phyloP scores from a whole-genome alignment of 1,140 invertebrate genomes.

The Oedothorax gibbosus region DNA sequence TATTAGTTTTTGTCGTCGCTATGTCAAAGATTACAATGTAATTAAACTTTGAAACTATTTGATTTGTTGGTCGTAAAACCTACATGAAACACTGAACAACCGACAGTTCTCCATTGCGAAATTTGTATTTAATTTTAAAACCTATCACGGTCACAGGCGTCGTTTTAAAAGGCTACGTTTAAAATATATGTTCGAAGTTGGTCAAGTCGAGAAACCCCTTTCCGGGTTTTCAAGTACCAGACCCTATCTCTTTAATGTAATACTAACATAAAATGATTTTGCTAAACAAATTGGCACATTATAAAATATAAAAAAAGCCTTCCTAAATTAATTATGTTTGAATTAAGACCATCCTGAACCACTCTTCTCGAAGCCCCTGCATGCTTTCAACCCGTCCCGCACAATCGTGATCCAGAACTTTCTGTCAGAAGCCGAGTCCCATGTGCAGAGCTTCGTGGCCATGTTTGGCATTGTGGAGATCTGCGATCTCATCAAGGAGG shows the following conservation, averaged over 20 bases:
- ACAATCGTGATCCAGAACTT: conserved; percentile 49
- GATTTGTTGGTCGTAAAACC: no score
- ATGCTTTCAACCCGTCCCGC: conserved; percentile 36
- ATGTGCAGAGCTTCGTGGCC: conserved; percentile 39
- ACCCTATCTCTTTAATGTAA: not conserved
- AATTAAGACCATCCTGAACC: not conserved
- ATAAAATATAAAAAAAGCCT: not conserved
- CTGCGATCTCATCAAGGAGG: conserved; percentile 46
- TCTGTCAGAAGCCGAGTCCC: conserved; percentile 35
- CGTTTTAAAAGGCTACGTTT: no score
- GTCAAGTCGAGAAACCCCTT: no score
- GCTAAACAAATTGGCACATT: not conserved
- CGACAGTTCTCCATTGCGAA: no score
- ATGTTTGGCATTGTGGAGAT: conserved; percentile 44
- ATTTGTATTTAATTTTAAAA: no score
- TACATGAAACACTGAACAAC: no score
- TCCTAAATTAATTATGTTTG: not conserved
- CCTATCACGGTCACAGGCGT: no score
- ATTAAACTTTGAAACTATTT: no score
- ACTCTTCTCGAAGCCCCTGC: not conserved
- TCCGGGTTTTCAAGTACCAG: no score
- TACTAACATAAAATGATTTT: not conserved
- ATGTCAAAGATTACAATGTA: no score
- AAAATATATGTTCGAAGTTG: no score
- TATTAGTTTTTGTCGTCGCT: no score